Base-by-base conservation (phyloP, 53 echinoderm and acorn worm species). In the Henricia sp. region DNA sequence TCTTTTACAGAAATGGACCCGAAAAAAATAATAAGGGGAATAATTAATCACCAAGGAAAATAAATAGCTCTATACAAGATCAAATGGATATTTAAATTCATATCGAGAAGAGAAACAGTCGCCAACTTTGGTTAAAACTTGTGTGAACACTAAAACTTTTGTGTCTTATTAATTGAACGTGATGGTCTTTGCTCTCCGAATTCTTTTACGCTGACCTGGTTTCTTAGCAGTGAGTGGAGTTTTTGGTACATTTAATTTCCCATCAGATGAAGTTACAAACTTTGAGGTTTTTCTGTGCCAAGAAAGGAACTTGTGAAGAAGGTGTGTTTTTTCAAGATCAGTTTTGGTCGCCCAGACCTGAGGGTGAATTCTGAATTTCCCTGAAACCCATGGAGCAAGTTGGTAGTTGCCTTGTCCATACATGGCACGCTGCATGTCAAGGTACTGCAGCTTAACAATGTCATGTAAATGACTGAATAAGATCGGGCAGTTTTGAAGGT, bases 161-260 rank as follows among this genome's bases (percentile, higher is more conserved):
- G n/a, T n/a, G n/a, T n/a, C n/a, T n/a, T n/a, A n/a, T n/a, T n/a
- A n/a, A n/a, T 67, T 66, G 67, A 66, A 6, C 16, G 67, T 66
- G 33, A 66, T 11, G 19, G 67, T 66, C 26, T 66, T 66, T 30
- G 36, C 67, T 13, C 16, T 66, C 2, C 2, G 38, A 33, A 35
- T 66, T 19, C 38, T 0, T 33, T 35, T 66, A 30, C 67, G 1
- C 26, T 66, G 67, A 66, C 67, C 67, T 33, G 67, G 50, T 71
- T 46, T 71, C 48, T 71, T 42, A 50, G 67, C 67, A 66, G 67
- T 66, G 1, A 66, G 36, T 66, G 67, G 67, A 14, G 38, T 66
- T 34, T 66, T 66, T 34, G 67, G 67, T 33, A 66, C 1, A 13
- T 11, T 30, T 30, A 66, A 35, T 66, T 66, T 30, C 13, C 67